These are phyloP conservation scores for Conistra vaccinii DNA, from an alignment of 2,888 invertebrate species.

Conservation along the genomic window DNA sequence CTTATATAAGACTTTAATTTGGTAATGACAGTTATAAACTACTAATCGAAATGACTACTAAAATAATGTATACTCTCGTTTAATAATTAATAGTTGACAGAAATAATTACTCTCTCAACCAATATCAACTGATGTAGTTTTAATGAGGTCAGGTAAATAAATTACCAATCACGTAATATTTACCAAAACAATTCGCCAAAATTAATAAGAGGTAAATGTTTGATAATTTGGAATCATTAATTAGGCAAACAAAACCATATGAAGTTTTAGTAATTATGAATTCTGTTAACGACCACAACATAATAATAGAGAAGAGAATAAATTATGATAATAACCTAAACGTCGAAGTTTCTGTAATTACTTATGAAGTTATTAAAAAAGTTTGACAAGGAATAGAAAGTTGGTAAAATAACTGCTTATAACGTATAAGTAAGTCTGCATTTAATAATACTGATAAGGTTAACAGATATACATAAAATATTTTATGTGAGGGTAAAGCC, in stretches of 20 bases:
- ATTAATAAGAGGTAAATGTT: constrained; percentile 50
- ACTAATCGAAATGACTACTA: not conserved
- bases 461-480: not conserved
- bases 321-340: constrained; percentile 22
- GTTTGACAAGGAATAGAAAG: constrained; percentile 7
- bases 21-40: not conserved
- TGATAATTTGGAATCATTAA: constrained; percentile 37
- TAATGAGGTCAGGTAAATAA: constrained; percentile 51
- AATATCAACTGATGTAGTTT: constrained; percentile 28
- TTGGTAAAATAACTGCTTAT: not conserved
- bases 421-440: not conserved
- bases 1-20: not conserved
- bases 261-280: constrained; percentile 25
- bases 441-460: not conserved
- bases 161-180: constrained; percentile 59
- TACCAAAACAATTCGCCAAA: constrained; percentile 33
- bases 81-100: constrained; percentile 13
- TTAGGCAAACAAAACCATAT: constrained; percentile 33
- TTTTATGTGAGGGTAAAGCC: not conserved
- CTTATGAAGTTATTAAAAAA: constrained; percentile 15
- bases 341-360: constrained; percentile 15
- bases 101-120: not conserved
- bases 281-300: constrained; percentile 3
- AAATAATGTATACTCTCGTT: not conserved
- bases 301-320: constrained; percentile 8